Percentiles rank a stretch among this genome's conserved stretches.
These are phyloP conservation scores for Peromyscus leucopus DNA, from an alignment of 2,113 vertebrate species.

Conservation along the genomic window DNA sequence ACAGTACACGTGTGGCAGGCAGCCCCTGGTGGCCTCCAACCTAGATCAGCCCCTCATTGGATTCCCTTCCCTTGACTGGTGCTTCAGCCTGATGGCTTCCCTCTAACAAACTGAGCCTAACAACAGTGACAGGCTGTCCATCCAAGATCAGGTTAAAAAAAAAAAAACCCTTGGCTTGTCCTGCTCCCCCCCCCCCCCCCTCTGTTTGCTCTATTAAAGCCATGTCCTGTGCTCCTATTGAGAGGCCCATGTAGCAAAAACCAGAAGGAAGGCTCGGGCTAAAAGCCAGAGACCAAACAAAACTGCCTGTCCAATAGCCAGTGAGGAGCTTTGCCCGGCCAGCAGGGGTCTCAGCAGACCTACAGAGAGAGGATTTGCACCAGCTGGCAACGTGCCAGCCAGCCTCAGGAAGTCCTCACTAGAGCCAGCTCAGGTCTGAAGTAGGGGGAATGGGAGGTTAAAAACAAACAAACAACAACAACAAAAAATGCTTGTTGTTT, in stretches of 20 bases:
- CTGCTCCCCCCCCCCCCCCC: background rate
- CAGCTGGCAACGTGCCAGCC: background rate
- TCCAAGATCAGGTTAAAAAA: background rate
- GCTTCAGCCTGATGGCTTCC: background rate
- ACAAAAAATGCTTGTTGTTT: background rate
- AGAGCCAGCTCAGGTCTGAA: background rate
- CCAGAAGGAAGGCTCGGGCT: background rate
- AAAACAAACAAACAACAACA: background rate
- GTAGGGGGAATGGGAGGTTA: too few species aligned
- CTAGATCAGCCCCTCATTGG: background rate
- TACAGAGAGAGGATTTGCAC: background rate
- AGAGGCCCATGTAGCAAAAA: background rate
- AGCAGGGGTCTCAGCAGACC: background rate
- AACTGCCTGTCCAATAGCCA: background rate
- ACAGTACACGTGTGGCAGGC: background rate
- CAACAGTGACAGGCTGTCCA: background rate
- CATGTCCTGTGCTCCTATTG: background rate
- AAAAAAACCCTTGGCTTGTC: background rate
- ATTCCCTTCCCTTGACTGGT: background rate
- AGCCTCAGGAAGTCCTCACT: background rate
- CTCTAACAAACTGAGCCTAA: background rate
- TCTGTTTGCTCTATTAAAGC: background rate
- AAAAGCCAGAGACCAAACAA: background rate
- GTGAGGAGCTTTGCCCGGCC: background rate
- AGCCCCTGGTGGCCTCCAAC: background rate